Evolutionary conservation across 2,888 invertebrate species (phyloP).

Genomic region (Balanococcus diminutus): DNA sequence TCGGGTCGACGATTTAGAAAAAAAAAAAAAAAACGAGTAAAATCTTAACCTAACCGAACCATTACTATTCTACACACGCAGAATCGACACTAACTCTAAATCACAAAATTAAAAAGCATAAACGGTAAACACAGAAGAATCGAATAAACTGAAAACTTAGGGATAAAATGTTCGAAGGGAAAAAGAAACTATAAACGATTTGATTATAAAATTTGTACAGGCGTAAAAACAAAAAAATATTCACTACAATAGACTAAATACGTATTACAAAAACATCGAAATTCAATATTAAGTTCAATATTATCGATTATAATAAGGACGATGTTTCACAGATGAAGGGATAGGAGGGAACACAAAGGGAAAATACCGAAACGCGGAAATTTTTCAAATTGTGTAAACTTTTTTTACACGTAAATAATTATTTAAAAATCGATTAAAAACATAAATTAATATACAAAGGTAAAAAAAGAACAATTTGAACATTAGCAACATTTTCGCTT

Average conservation of each 20-base stretch:
- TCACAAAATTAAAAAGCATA: conserved; percentile 32
- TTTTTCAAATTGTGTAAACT: not conserved
- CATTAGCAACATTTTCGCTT: conserved; percentile 60
- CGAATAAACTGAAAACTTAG: conserved; percentile 18
- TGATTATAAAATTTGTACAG: conserved; percentile 29
- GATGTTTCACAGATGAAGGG: not conserved
- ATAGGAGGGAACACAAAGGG: not conserved
- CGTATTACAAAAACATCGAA: not conserved
- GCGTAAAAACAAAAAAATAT: conserved; percentile 28
- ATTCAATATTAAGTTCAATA: conserved; percentile 29
- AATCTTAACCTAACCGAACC: not conserved
- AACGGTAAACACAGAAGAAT: conserved; percentile 3
- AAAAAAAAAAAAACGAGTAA: too few species aligned
- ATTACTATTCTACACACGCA: not conserved
- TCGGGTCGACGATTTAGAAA: not conserved
- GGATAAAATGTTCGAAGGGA: not conserved
- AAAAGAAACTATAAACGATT: not conserved
- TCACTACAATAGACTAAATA: conserved; percentile 8
- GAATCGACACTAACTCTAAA: conserved; percentile 8
- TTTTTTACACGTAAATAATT: conserved; percentile 28
- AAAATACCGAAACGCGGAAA: not conserved
- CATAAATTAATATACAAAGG: conserved; percentile 33
- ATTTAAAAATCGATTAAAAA: conserved; percentile 18
- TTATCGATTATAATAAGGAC: not conserved
- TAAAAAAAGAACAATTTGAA: not conserved